Conservation (phyloP, 2,888 invertebrate genomes). For the Netelia virgata region DNA sequence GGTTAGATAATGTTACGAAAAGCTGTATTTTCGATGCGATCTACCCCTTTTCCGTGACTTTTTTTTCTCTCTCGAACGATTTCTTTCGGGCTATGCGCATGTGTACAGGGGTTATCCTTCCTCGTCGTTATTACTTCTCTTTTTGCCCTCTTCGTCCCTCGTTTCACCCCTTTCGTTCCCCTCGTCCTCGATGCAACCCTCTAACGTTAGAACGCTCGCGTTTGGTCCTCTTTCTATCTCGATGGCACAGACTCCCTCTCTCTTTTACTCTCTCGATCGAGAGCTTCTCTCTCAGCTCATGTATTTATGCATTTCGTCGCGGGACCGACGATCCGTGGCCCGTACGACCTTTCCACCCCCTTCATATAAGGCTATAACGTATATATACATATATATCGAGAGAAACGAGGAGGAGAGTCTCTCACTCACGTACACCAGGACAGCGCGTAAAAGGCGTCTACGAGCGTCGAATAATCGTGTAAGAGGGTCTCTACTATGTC, state of each 20-base stretch:
- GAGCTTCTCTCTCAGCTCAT: constrained; percentile 79
- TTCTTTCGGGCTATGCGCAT: constrained; percentile 15
- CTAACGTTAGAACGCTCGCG: constrained; percentile 26
- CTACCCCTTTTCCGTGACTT: neutral
- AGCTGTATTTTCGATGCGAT: constrained; percentile 77
- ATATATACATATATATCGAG: constrained; percentile 31
- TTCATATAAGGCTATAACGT: constrained; percentile 5
- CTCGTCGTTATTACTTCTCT: constrained; percentile 80
- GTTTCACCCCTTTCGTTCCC: constrained; percentile 2
- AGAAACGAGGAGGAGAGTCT: constrained; percentile 22
- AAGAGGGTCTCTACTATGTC: constrained; percentile 57
- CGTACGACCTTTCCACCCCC: constrained; percentile 39
- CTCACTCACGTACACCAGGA: constrained; percentile 52
- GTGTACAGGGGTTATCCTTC: constrained; percentile 72
- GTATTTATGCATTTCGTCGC: constrained; percentile 83
- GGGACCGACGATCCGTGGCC: constrained; percentile 56
- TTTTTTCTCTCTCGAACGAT: constrained; percentile 37
- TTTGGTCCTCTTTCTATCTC: constrained; percentile 46
- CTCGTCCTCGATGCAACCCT: constrained; percentile 3
- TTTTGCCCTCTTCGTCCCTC: constrained; percentile 72
- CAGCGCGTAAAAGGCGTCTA: constrained; percentile 60
- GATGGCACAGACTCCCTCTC: constrained; percentile 50
- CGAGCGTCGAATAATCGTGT: constrained; percentile 64
- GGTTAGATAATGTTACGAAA: constrained; percentile 74
- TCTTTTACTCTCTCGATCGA: constrained; percentile 61